Conservation (phyloP, 1,140 invertebrate species). For the Papilio aristodemus region DNA sequence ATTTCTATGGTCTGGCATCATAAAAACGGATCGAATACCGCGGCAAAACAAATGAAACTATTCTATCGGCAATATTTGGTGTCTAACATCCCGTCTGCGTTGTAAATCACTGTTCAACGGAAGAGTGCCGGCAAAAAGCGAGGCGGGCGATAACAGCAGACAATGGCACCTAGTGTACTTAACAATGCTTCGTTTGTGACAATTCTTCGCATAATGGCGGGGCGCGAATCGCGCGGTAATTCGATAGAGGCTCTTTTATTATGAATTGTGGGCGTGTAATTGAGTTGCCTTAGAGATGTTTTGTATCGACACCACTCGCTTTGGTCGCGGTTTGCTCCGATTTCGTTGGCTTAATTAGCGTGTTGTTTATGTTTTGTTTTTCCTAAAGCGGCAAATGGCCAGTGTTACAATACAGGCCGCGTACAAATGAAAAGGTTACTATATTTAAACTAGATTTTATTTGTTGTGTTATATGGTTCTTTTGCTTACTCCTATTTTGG, state of each 20-base stretch:
- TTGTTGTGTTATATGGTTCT: too few relatives aligned
- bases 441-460: background rate
- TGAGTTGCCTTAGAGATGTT: slow-evolving; percentile 57
- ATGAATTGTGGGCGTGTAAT: slow-evolving; percentile 71
- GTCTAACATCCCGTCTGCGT: slow-evolving; percentile 52
- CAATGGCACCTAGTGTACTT: slow-evolving; percentile 74
- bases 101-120: slow-evolving; percentile 58
- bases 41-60: slow-evolving; percentile 3
- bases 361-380: slow-evolving; percentile 38
- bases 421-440: background rate
- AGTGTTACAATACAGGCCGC: background rate
- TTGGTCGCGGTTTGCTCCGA: background rate
- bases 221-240: slow-evolving; percentile 70
- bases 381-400: background rate
- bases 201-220: slow-evolving; percentile 76
- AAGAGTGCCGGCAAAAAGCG: slow-evolving; percentile 75
- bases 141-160: slow-evolving; percentile 72
- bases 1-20: background rate
- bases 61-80: slow-evolving; percentile 24
- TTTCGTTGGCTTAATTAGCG: slow-evolving; percentile 33
- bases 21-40: background rate
- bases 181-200: slow-evolving; percentile 79
- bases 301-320: slow-evolving; percentile 32
- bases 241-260: slow-evolving; percentile 74
- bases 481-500: too few relatives aligned